Conservation (phyloP, 2,888 invertebrate genomes). For the Aporophyla lueneburgensis region DNA sequence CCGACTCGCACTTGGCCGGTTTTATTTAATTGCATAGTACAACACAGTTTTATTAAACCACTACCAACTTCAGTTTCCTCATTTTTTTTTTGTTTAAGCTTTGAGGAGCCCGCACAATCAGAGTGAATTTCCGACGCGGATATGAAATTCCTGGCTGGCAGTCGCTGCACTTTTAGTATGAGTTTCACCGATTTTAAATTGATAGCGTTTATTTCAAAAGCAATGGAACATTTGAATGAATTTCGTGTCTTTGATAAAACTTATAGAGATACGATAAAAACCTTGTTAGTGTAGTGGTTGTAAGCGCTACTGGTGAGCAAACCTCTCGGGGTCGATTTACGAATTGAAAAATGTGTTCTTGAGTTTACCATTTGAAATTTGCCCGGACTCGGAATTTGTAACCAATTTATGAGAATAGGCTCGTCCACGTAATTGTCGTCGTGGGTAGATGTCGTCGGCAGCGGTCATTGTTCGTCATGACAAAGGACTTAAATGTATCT, state of each 20-base stretch:
- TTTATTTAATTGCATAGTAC: neutral
- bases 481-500: too few species aligned
- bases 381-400: too few species aligned
- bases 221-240: neutral
- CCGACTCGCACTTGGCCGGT: too few species aligned
- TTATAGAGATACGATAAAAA: neutral
- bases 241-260: neutral
- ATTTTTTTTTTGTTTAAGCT: conserved; percentile 36
- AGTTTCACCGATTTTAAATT: conserved; percentile 27
- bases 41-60: neutral
- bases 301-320: too few species aligned
- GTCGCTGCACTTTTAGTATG: conserved; percentile 29
- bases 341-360: too few species aligned
- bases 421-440: too few species aligned
- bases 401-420: too few species aligned
- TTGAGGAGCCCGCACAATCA: conserved; percentile 43
- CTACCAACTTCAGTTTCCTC: conserved; percentile 15
- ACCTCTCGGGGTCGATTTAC: too few species aligned
- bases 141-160: conserved; percentile 67
- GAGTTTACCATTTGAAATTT: too few species aligned
- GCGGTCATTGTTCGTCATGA: too few species aligned
- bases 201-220: conserved; percentile 20
- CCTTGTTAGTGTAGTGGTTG: too few species aligned
- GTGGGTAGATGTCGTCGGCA: too few species aligned
- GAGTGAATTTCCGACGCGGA: conserved; percentile 68